These are phyloP conservation scores for Malaclemys terrapin DNA, from an alignment of 2,113 vertebrate species.

Conservation along the genomic window DNA sequence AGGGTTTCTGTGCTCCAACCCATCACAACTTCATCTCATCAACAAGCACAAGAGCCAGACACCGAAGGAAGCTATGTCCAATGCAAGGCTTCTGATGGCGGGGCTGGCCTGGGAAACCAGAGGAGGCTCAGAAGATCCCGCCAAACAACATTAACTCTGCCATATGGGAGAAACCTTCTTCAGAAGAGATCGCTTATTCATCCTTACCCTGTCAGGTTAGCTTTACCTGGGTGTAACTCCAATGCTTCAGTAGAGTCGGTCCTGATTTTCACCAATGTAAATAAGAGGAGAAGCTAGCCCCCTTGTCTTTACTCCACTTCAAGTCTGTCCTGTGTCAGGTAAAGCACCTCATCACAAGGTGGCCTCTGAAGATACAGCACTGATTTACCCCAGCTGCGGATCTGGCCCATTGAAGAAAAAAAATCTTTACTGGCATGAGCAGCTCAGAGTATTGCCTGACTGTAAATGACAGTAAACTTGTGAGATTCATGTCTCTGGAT, in stretches of 20 bases:
- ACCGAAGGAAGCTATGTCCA: neutral
- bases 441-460: slow-evolving; percentile 22
- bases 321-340: neutral
- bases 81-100: neutral
- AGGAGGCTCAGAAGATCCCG: neutral
- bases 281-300: neutral
- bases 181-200: neutral
- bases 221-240: neutral
- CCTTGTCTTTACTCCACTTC: no score
- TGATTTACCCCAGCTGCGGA: neutral
- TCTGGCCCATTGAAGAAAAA: slow-evolving; percentile 7
- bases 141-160: neutral
- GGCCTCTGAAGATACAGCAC: neutral
- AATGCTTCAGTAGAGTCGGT: neutral
- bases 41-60: neutral
- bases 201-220: neutral
- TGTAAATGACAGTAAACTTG: slow-evolving; percentile 44
- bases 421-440: neutral
- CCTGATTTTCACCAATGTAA: neutral
- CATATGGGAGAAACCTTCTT: neutral
- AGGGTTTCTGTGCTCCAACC: no score
- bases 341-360: neutral
- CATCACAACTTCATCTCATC: neutral
- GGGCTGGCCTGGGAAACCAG: neutral
- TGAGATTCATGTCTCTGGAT: slow-evolving; percentile 40